Percentiles rank a stretch among this genome's conserved stretches.
Conservation (phyloP, 2,888 invertebrate genomes). For the Maniola hyperantus region DNA sequence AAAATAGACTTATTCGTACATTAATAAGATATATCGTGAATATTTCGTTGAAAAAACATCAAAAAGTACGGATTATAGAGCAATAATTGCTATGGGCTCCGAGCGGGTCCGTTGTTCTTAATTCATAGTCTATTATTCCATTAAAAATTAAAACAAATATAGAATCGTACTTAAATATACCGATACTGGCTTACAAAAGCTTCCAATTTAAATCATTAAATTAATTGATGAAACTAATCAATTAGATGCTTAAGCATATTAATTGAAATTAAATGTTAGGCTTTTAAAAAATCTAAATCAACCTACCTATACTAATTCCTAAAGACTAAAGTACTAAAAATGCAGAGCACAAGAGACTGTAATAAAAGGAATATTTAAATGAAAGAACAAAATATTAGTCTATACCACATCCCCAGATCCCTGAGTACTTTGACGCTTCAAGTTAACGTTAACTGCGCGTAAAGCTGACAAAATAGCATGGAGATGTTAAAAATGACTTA, state of each 20-base stretch:
- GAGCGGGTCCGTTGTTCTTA: conserved; percentile 61
- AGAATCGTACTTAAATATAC: conserved; percentile 67
- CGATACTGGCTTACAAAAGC: conserved; percentile 67
- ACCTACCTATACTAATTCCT: conserved; percentile 58
- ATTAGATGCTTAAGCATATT: conserved; percentile 71
- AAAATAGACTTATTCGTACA: conserved; percentile 73
- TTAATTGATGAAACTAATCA: conserved; percentile 49
- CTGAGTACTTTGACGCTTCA: too few relatives aligned
- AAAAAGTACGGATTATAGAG: conserved; percentile 71
- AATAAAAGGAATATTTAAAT: conserved; percentile 15
- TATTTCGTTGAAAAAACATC: conserved; percentile 79
- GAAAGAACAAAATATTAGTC: background rate
- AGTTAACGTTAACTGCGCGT: too few relatives aligned
- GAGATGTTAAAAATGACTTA: too few relatives aligned
- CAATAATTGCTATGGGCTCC: conserved; percentile 53
- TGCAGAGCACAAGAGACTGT: conserved; percentile 59
- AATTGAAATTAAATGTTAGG: conserved; percentile 56
- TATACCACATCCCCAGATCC: background rate
- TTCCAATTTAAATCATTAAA: conserved; percentile 60
- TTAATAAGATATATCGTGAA: conserved; percentile 74
- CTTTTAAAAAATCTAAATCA: conserved; percentile 60
- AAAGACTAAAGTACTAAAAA: conserved; percentile 48
- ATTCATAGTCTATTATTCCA: conserved; percentile 59
- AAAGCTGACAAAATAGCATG: too few relatives aligned
- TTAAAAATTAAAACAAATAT: conserved; percentile 57